Conservation (phyloP, 2,113 vertebrate genomes). For the Antigone vipio region DNA sequence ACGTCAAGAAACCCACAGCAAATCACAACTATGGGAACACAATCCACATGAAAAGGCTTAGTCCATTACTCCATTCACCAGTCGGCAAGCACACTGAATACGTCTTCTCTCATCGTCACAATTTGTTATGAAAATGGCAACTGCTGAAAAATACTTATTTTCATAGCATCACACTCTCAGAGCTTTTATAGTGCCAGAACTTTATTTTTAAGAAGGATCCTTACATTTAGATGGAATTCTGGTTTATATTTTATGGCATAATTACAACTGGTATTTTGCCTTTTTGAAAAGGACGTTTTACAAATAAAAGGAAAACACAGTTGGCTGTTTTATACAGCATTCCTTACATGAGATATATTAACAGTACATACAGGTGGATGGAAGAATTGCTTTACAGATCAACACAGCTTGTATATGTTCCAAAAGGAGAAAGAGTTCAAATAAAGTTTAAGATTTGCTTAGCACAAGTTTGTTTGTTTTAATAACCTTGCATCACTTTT, state of each 20-base stretch:
- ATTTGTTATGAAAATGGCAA: not conserved
- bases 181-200: not conserved
- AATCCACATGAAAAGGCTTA: not conserved
- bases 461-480: not conserved
- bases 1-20: not conserved
- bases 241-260: not conserved
- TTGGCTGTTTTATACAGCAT: not conserved
- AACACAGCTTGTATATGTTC: not conserved
- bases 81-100: accelerated
- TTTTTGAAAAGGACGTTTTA: not conserved
- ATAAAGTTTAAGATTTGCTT: not conserved
- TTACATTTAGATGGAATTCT: not conserved
- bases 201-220: not conserved
- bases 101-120: not conserved
- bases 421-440: not conserved
- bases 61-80: not conserved
- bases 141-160: not conserved
- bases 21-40: not conserved
- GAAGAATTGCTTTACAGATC: not conserved
- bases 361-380: not conserved
- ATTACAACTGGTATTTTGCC: not conserved
- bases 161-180: not conserved
- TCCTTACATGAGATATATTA: not conserved
- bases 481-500: not conserved
- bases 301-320: not conserved